A percentile compares a stretch with the other conserved stretches of the same genome.
These are phyloP conservation scores for Archegozetes longisetosus DNA, from an alignment of 1,140 invertebrate species.

Conservation along the genomic window DNA sequence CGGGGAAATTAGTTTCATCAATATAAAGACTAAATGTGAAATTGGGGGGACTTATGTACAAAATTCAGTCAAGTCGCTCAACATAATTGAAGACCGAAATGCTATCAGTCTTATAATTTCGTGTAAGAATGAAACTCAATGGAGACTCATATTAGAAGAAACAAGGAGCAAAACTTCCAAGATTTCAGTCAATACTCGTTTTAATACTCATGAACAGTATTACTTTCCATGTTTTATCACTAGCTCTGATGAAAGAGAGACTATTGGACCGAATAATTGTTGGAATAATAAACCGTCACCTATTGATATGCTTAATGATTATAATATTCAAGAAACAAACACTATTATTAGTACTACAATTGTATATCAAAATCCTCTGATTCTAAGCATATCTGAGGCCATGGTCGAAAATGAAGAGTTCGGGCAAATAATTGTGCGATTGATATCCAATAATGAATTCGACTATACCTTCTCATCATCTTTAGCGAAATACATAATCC, in stretches of 20 bases:
- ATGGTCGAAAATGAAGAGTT: background rate
- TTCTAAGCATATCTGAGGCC: background rate
- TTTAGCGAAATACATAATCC: background rate
- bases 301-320: background rate
- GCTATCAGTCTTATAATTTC: background rate
- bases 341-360: background rate
- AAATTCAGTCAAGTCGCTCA: background rate
- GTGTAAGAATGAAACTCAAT: background rate
- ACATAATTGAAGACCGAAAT: background rate
- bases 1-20: slow-evolving; percentile 50
- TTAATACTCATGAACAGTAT: background rate
- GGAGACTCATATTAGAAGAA: background rate
- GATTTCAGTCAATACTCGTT: background rate
- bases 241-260: background rate
- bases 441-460: background rate
- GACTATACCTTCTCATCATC: background rate
- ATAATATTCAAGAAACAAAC: background rate
- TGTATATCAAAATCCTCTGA: background rate
- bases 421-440: background rate
- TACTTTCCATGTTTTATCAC: background rate
- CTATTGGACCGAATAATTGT: background rate
- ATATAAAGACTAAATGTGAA: slow-evolving; percentile 46
- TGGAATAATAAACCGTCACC: background rate
- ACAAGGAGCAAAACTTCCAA: background rate
- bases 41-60: slow-evolving; percentile 42